phyloP scores from a whole-genome alignment of 2,888 invertebrate genomes.

The Eilema depressum region DNA sequence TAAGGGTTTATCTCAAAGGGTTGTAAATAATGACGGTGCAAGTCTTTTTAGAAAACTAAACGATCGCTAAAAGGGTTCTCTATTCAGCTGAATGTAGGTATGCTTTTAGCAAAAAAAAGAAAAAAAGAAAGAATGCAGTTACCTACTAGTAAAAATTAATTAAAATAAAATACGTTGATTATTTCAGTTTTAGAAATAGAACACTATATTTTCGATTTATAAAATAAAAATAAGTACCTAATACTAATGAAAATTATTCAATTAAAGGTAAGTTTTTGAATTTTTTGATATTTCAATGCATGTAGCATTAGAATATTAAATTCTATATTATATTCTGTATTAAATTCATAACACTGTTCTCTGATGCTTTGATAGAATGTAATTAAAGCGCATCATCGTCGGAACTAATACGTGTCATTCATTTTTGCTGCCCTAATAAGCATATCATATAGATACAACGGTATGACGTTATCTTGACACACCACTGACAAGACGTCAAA shows the following conservation, averaged over 20 bases:
- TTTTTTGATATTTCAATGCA: neutral
- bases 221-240: neutral
- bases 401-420: neutral
- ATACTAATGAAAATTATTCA: neutral
- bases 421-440: slow-evolving; percentile 13
- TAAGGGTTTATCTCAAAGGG: slow-evolving; percentile 81
- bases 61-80: slow-evolving; percentile 64
- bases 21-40: slow-evolving; percentile 86
- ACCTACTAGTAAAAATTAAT: neutral
- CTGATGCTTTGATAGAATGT: neutral
- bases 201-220: neutral
- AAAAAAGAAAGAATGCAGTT: neutral
- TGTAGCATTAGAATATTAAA: neutral
- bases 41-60: slow-evolving; percentile 82
- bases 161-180: neutral
- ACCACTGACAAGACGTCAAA: slow-evolving; percentile 52
- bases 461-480: slow-evolving; percentile 55
- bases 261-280: neutral
- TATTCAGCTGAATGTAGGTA: slow-evolving; percentile 42
- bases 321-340: too few species aligned
- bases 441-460: slow-evolving; percentile 34
- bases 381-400: slow-evolving; percentile 3
- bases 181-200: neutral
- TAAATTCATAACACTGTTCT: neutral
- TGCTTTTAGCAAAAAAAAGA: slow-evolving; percentile 28